phyloP scores from a whole-genome alignment of 2,888 invertebrate genomes.

The Zonitis immaculata region DNA sequence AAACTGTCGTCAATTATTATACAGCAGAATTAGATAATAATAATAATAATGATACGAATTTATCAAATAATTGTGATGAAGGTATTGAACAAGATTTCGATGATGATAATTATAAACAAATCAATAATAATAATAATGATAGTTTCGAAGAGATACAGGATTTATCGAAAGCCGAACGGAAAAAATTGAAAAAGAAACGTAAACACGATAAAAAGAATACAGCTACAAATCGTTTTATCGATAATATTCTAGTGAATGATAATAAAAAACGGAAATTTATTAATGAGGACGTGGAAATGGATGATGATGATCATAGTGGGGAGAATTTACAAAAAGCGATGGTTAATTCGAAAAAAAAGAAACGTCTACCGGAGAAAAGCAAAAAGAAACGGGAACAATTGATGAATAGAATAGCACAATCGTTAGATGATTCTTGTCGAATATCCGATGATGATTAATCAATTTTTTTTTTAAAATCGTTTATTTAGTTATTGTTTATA shows the following conservation, averaged over 20 bases:
- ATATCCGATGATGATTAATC: constrained; percentile 41
- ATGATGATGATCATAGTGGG: constrained; percentile 20
- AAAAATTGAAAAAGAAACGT: constrained; percentile 40
- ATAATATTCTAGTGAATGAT: constrained; percentile 23
- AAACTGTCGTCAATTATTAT: constrained; percentile 42
- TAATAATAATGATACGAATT: constrained; percentile 20
- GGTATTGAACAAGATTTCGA: constrained; percentile 41
- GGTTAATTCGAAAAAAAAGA: constrained; percentile 29
- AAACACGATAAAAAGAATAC: constrained; percentile 31
- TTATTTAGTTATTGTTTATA: not conserved
- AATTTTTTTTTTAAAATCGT: not conserved
- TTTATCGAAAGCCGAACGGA: constrained; percentile 40
- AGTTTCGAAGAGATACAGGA: constrained; percentile 40
- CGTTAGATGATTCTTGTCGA: constrained; percentile 39
- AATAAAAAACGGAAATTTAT: constrained; percentile 37
- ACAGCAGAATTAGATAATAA: constrained; percentile 37
- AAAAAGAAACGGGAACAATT: constrained; percentile 23
- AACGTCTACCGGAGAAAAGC: constrained; percentile 22
- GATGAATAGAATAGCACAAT: constrained; percentile 37
- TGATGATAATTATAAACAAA: constrained; percentile 21
- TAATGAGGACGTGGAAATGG: constrained; percentile 27
- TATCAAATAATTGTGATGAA: constrained; percentile 28
- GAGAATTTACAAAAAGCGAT: constrained; percentile 21
- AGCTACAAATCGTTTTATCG: constrained; percentile 28
- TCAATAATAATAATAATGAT: constrained; percentile 30